These are phyloP conservation scores for Pempheris klunzingeri DNA, from an alignment of 2,797 vertebrate genomes.

Conservation along the genomic window DNA sequence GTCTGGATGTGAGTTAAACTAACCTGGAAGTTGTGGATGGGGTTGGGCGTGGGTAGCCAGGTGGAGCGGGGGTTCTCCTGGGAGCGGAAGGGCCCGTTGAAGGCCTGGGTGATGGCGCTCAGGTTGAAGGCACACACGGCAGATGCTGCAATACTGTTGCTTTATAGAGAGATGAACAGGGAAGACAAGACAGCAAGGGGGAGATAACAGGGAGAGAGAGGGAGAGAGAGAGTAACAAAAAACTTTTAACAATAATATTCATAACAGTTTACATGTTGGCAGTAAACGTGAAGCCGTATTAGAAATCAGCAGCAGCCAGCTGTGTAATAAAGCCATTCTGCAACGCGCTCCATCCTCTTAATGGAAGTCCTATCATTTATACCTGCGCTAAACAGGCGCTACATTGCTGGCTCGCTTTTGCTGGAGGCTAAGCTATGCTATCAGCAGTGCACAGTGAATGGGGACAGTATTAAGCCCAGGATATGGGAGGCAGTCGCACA, in stretches of 20 bases:
- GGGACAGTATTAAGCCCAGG: slow-evolving; percentile 60
- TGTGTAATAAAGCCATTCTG: slow-evolving; percentile 52
- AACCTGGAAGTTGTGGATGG: slow-evolving; percentile 88
- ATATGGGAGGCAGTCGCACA: slow-evolving; percentile 50
- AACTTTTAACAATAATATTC: slow-evolving; percentile 34
- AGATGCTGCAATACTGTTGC: slow-evolving; percentile 98
- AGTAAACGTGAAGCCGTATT: slow-evolving; percentile 39
- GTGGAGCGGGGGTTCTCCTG: slow-evolving; percentile 98
- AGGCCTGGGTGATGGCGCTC: slow-evolving; percentile 96
- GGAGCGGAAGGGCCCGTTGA: slow-evolving; percentile 96
- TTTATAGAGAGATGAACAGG: slow-evolving; percentile 72
- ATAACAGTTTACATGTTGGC: slow-evolving; percentile 37
- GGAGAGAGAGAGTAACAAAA: not conserved
- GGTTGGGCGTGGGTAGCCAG: slow-evolving; percentile 95
- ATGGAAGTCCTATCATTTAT: slow-evolving; percentile 59
- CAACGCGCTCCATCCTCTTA: slow-evolving; percentile 50
- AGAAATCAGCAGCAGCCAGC: slow-evolving; percentile 45
- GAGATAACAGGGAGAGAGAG: not conserved
- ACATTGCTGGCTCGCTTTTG: slow-evolving; percentile 46
- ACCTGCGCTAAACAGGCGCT: slow-evolving; percentile 47
- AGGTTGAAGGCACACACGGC: slow-evolving; percentile 99
- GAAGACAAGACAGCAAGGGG: not conserved
- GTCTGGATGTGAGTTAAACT: slow-evolving; percentile 11
- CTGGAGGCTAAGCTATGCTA: slow-evolving; percentile 71
- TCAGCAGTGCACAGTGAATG: slow-evolving; percentile 65